These are phyloP conservation scores for Bradypodion ventrale DNA, from an alignment of 2,797 vertebrate genomes.

Conservation along the genomic window DNA sequence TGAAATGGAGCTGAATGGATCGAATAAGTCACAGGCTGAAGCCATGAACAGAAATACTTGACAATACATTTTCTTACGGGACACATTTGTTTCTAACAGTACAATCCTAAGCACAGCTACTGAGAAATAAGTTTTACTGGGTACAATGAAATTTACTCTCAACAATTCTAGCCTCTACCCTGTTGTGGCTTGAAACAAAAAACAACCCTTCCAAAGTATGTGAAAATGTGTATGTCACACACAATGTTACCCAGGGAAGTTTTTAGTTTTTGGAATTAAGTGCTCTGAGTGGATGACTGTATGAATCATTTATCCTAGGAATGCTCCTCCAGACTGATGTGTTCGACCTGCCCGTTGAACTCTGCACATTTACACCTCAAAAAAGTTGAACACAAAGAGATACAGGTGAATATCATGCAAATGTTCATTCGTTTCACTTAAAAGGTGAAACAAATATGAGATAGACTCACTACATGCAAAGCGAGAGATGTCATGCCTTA, in stretches of 20 bases:
- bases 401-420: too few relatives aligned
- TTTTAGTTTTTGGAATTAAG: neutral
- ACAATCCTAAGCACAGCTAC: neutral
- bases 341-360: neutral
- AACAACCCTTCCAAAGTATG: neutral
- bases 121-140: neutral
- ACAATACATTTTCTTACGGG: neutral
- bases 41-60: neutral
- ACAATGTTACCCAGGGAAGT: neutral
- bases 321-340: neutral
- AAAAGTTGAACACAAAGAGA: neutral
- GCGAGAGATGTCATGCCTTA: too few relatives aligned
- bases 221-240: neutral
- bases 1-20: neutral
- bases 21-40: neutral
- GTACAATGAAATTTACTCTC: neutral
- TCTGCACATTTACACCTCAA: neutral
- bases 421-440: too few relatives aligned
- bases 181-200: neutral
- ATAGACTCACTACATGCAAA: too few relatives aligned
- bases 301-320: neutral
- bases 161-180: neutral
- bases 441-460: too few relatives aligned
- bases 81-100: neutral
- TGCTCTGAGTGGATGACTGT: accelerated